These are phyloP conservation scores for Rotaria sp. DNA, from an alignment of 2,888 invertebrate genomes.

Conservation along the genomic window DNA sequence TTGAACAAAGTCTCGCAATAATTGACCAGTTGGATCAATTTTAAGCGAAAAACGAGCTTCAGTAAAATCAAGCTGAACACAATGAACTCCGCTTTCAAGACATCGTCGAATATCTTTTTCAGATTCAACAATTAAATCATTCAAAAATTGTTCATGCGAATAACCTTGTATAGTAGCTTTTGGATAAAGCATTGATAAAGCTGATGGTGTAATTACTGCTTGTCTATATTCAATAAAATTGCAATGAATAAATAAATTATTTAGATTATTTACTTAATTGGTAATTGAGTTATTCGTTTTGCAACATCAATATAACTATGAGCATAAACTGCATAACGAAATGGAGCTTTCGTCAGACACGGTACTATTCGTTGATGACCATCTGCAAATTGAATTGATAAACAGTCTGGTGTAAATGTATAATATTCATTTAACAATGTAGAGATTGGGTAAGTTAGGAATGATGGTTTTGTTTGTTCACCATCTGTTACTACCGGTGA, in stretches of 20 bases:
- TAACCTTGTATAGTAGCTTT: not conserved
- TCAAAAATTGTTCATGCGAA: not conserved
- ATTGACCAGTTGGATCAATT: conserved; percentile 17
- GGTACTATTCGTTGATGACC: not conserved
- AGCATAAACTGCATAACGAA: not conserved
- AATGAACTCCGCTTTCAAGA: not conserved
- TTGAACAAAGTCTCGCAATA: not conserved
- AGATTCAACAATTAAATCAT: conserved; percentile 9
- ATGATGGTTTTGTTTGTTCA: conserved; percentile 28
- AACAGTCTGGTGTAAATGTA: not conserved
- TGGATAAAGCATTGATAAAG: conserved; percentile 11
- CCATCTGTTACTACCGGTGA: not conserved
- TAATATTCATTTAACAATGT: not conserved
- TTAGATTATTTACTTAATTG: not conserved
- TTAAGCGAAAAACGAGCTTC: not conserved
- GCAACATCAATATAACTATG: conserved; percentile 21
- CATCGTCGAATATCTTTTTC: not conserved
- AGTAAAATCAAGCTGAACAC: conserved; percentile 25
- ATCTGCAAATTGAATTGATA: not conserved
- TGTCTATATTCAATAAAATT: not conserved
- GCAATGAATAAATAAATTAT: not conserved
- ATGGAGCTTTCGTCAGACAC: not conserved
- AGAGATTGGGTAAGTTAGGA: not conserved
- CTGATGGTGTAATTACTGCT: conserved; percentile 6
- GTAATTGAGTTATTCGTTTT: not conserved